phyloP scores from a whole-genome alignment of 2,888 invertebrate species.

The Pandemis heparana region DNA sequence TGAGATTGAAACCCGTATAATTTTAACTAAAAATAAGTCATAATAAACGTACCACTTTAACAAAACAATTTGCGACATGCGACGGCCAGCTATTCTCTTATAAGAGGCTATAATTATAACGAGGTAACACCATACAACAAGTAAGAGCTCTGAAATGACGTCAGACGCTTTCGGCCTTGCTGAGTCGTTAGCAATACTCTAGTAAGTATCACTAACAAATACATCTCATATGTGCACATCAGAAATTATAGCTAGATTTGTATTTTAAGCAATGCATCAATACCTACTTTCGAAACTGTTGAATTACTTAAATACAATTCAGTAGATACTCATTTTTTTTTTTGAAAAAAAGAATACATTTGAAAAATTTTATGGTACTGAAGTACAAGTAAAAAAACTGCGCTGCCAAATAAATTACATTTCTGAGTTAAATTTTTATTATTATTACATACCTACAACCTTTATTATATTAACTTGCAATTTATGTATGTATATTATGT shows the following conservation, averaged over 20 bases:
- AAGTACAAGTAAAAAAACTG: background rate
- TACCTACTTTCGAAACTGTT: background rate
- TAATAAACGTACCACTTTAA: background rate
- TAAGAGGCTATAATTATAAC: conserved; percentile 2
- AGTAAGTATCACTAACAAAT: conserved; percentile 30
- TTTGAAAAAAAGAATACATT: no score
- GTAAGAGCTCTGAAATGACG: conserved; percentile 21
- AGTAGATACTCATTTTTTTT: background rate
- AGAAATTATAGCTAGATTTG: conserved; percentile 1
- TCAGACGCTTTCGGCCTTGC: conserved; percentile 31
- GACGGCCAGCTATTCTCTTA: background rate
- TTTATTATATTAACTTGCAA: no score
- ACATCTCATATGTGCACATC: conserved; percentile 4
- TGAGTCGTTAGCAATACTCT: conserved; percentile 33
- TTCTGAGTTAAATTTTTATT: no score
- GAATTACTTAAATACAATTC: background rate
- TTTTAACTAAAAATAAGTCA: background rate
- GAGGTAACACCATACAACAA: conserved; percentile 12
- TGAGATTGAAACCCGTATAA: background rate
- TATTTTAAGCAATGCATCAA: background rate
- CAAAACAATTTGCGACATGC: background rate
- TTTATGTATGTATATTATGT: no score
- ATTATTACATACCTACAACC: no score
- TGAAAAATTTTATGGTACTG: no score
- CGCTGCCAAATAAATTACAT: no score